Conservation (phyloP, 1,140 invertebrate genomes). For the Drosophila seguyi region DNA sequence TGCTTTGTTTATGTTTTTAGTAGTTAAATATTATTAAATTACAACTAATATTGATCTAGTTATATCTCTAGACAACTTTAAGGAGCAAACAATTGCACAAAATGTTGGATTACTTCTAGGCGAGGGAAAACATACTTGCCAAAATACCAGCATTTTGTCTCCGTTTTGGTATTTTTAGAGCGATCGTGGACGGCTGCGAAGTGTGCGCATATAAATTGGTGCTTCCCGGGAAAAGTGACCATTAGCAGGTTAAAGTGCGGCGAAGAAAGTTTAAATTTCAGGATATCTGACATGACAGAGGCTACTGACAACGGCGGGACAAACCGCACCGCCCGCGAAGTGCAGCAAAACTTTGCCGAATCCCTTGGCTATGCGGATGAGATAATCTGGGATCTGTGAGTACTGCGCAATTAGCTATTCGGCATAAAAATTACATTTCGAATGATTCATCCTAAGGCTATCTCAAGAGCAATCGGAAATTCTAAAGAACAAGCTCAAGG, state of each 20-base stretch:
- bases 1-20: no score
- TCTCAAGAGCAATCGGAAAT: constrained; percentile 28
- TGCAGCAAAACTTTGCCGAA: constrained; percentile 67
- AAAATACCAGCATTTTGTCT: neutral
- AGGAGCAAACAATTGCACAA: neutral
- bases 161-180: constrained; percentile 19
- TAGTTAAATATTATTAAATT: no score
- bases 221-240: constrained; percentile 1
- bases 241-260: neutral
- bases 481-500: constrained; percentile 35
- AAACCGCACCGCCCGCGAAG: constrained; percentile 36
- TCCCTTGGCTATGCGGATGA: constrained; percentile 48
- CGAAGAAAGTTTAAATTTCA: neutral
- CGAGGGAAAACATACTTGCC: neutral
- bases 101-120: neutral
- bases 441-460: constrained; percentile 26
- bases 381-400: constrained; percentile 76
- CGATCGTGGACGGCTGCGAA: neutral
- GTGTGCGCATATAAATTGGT: constrained; percentile 12
- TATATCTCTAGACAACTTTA: neutral
- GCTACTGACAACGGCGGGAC: neutral
- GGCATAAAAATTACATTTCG: neutral
- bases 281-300: constrained; percentile 6
- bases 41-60: neutral
- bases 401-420: constrained; percentile 39